phyloP scores from a whole-genome alignment of 2,888 invertebrate species.

The Argyra leucocephala region DNA sequence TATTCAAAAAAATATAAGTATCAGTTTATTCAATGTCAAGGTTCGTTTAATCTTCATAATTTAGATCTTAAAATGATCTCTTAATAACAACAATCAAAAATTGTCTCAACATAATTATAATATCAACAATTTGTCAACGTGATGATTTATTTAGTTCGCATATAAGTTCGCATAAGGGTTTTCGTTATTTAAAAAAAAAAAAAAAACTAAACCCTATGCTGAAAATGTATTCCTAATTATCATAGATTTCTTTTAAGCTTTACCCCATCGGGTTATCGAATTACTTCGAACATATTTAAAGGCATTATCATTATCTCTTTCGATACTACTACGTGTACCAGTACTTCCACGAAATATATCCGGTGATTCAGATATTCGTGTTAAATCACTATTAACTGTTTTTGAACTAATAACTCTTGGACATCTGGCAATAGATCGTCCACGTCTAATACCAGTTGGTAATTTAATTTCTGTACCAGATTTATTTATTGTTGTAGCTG shows the following conservation, averaged over 20 bases:
- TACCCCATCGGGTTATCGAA: slow-evolving; percentile 36
- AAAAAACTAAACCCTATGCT: no score
- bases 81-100: no score
- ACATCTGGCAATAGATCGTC: slow-evolving; percentile 47
- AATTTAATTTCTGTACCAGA: neutral
- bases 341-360: slow-evolving; percentile 34
- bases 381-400: slow-evolving; percentile 47
- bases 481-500: neutral
- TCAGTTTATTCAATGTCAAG: no score
- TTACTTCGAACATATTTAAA: slow-evolving; percentile 32
- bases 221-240: neutral
- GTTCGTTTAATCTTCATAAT: no score
- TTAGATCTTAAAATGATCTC: no score
- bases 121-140: no score
- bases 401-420: slow-evolving; percentile 54
- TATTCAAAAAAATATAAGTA: no score
- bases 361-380: slow-evolving; percentile 43
- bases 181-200: no score
- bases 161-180: no score
- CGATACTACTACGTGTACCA: slow-evolving; percentile 19
- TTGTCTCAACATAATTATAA: no score
- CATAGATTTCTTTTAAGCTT: slow-evolving; percentile 28
- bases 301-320: slow-evolving; percentile 8
- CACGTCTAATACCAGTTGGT: neutral
- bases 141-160: no score